These are phyloP conservation scores for Dissostichus mawsoni DNA, from an alignment of 2,113 vertebrate species.

Conservation along the genomic window DNA sequence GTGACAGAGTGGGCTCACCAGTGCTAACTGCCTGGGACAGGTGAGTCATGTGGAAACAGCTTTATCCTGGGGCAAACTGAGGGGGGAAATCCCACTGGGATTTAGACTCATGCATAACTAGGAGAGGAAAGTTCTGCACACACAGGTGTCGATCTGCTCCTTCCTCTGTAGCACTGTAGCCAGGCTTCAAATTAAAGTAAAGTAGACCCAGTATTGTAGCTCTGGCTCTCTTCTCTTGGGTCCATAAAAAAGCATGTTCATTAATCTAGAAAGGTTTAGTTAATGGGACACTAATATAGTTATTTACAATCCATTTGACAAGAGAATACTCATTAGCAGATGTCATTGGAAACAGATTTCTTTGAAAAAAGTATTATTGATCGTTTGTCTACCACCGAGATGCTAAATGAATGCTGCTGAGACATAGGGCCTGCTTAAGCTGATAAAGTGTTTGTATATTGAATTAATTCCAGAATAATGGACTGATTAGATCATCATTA, in stretches of 20 bases:
- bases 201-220: constrained; percentile 13
- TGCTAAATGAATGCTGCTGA: background rate
- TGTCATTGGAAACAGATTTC: constrained; percentile 7
- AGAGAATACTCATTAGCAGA: constrained; percentile 41
- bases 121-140: constrained; percentile 24
- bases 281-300: constrained; percentile 14
- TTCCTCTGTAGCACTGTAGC: background rate
- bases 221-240: background rate
- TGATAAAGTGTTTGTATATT: background rate
- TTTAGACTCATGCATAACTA: constrained; percentile 48
- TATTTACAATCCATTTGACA: constrained; percentile 36
- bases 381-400: background rate
- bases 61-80: constrained; percentile 42
- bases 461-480: background rate
- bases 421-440: background rate
- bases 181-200: background rate
- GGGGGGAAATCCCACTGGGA: constrained; percentile 26
- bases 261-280: constrained; percentile 4
- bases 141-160: background rate
- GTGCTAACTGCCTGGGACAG: constrained; percentile 58
- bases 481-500: background rate
- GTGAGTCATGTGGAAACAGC: constrained; percentile 63
- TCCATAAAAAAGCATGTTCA: constrained; percentile 9
- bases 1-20: constrained; percentile 34
- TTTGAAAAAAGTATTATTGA: constrained; percentile 1